Evolutionary conservation across 2,888 invertebrate species (phyloP), one percentile per base, ranked within the genome.

Genomic region (Arrhopalites spinosus): DNA sequence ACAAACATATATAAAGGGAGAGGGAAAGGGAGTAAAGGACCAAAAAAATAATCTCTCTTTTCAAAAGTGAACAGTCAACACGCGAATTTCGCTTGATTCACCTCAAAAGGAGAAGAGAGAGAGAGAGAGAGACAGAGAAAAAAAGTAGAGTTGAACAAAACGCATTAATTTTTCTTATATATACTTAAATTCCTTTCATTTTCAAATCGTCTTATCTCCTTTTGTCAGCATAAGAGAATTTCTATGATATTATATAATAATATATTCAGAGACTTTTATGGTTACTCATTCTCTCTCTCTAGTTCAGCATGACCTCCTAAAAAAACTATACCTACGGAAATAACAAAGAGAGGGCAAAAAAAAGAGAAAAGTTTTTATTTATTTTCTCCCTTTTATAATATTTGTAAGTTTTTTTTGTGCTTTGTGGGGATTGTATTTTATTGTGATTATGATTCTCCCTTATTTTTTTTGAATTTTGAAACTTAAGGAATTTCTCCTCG

Each of bases 11-110:
- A n/a, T 45, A 36, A 61, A 17, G 47, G 61, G 15, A 45, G 59
- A 63, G 61, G 23, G n/a, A 36, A 45, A 72, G 45, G 25, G 17
- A 45, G 45, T 25, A 72, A 63, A 45, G 45, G 36, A 56, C 56
- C 56, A 36, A 69, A 72, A 72, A 59, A 56, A 61, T 72, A 72
- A 72, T 72, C 71, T 56, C 71, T 61, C 61, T 72, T 72, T 72
- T 70, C 70, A 72, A 72, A 72, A 45, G 71, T 72, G 71, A 72
- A 72, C 71, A 72, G 71, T 72, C 71, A 72, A 72, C 71, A 64
- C 64, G 43, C 64, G 20, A 72, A 72, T 72, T n/a, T 43, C 71
- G 71, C 61, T 72, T 61, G 61, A 61, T 61, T 72, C 71, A 72
- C 71, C 71, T 59, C 56, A 45, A 63, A 72, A 63, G 30, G 36